Conservation (phyloP, 1,140 invertebrate genomes). For the Camponotus pennsylvanicus region DNA sequence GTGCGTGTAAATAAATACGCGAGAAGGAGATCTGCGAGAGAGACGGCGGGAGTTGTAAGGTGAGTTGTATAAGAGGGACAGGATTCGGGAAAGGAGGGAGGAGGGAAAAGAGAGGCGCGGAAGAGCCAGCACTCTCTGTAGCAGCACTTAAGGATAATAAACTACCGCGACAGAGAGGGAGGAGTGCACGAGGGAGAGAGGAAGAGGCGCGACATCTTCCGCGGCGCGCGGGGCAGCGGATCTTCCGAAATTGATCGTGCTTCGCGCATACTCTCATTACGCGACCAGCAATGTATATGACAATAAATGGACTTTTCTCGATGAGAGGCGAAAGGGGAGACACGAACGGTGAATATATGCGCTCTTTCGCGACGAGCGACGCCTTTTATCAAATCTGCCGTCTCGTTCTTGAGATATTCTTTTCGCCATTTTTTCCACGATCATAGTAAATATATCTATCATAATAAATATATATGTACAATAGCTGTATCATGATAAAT, state of each 20-base stretch:
- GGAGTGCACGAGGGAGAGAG: not conserved
- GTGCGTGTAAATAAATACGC: slow-evolving; percentile 13
- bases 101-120: not conserved
- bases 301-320: slow-evolving; percentile 72
- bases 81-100: not conserved
- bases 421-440: too few species aligned
- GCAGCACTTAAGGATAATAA: slow-evolving; percentile 70
- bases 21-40: slow-evolving; percentile 28
- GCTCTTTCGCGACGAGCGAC: not conserved
- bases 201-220: slow-evolving; percentile 69
- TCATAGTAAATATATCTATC: too few species aligned
- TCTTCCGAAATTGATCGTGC: slow-evolving; percentile 75
- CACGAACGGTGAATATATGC: not conserved
- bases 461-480: too few species aligned
- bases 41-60: not conserved
- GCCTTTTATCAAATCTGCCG: not conserved
- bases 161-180: slow-evolving; percentile 31
- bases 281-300: slow-evolving; percentile 58
- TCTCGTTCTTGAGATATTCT: not conserved
- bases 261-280: slow-evolving; percentile 75
- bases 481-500: not conserved
- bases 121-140: not conserved
- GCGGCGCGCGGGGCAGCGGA: slow-evolving; percentile 60
- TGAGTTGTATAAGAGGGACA: not conserved
- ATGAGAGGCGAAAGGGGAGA: not conserved